phyloP scores from a whole-genome alignment of 2,113 vertebrate species.

The Onychostruthus taczanowskii region DNA sequence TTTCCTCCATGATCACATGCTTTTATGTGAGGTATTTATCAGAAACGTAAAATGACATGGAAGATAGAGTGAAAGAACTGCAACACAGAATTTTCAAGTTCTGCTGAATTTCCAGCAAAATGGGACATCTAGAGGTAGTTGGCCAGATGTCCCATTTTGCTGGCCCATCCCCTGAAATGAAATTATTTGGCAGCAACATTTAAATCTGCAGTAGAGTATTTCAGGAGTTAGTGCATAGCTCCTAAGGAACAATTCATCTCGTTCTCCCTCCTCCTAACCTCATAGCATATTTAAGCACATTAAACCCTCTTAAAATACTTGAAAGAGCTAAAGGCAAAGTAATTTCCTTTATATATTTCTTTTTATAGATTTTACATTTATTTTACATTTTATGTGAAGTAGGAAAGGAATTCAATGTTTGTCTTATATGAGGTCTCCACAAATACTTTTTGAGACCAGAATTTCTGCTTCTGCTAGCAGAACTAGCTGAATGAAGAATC shows the following conservation, averaged over 20 bases:
- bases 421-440: neutral
- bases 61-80: neutral
- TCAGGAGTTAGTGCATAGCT: neutral
- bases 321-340: neutral
- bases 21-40: neutral
- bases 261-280: neutral
- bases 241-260: neutral
- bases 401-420: neutral
- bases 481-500: neutral
- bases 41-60: neutral
- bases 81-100: neutral
- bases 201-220: neutral
- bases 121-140: neutral
- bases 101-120: neutral
- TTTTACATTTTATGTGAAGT: neutral
- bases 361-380: neutral
- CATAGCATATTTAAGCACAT: neutral
- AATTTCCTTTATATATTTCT: neutral
- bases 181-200: neutral
- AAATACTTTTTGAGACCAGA: neutral
- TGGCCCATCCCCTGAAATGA: neutral
- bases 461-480: slow-evolving; percentile 16
- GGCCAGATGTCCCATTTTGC: neutral
- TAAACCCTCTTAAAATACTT: neutral
- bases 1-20: neutral